Evolutionary conservation across 2,888 invertebrate genomes (phyloP), one percentile per base, ranked within the genome.

Genomic region (Dryococelus australis): DNA sequence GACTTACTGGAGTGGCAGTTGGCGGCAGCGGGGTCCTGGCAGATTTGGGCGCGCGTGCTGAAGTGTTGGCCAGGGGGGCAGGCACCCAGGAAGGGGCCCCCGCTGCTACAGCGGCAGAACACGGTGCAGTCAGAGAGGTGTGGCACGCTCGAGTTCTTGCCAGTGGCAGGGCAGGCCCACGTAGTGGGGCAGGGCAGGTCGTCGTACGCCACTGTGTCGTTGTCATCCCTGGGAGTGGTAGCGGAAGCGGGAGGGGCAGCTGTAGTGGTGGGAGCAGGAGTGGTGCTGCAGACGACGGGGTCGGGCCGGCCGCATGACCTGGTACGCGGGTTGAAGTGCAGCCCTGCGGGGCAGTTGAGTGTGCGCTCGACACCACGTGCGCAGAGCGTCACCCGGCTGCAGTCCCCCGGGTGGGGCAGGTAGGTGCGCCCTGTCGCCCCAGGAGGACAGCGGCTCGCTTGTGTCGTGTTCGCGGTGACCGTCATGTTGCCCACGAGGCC

Each of bases 1-100:
- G 24, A 65, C 65, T 65, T n/a, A 65, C 65, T 65, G 65, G 65
- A 65, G 65, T n/a, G 65, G 65, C 65, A 65, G 65, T n/a, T n/a
- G 65, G 65, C 65, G 13, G 10, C 2, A 24, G 65, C 20, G n/a
- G 65, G 65, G 8, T 20, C 8, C 65, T 24, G 65, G 65, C 65
- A 65, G 6, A 20, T 0, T 24, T 65, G 65, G 65, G 65, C 65
- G 20, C 65, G 65, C 65, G 65, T 20, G 65, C 65, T n/a, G 65
- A 65, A 65, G 24, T 65, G 65, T 20, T 16, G 6, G 8, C 65
- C 65, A n/a, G 65, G 65, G 65, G 65, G 65, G 65, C 65, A 65
- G 24, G 65, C 65, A 1, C 65, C 65, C 65, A 65, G 65, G 65
- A 65, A 65, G 65, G 65, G 65, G 4, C 47, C 47, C 65, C 65